phyloP scores from a whole-genome alignment of 2,113 vertebrate genomes.

The Bos taurus region ARS-UCD2.0 NC_037345.1:64449501-64450000 shows the following conservation, averaged over 20 bases:
- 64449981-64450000: neutral
- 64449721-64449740: neutral
- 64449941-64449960: neutral
- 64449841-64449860: neutral
- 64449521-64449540: neutral
- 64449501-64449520: neutral
- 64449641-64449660: neutral
- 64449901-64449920: neutral
- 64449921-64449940: neutral
- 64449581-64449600: neutral
- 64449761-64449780: neutral
- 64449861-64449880: neutral
- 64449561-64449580: fast-evolving
- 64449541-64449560: neutral
- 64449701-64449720: neutral
- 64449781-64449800: neutral
- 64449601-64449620: neutral
- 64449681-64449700: neutral
- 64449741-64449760: neutral
- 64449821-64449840: neutral
- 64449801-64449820: neutral
- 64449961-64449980: neutral
- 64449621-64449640: neutral
- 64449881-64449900: neutral
- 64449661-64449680: neutral